Conservation (phyloP, 2,888 invertebrate species). For the Cinara cedri region DNA sequence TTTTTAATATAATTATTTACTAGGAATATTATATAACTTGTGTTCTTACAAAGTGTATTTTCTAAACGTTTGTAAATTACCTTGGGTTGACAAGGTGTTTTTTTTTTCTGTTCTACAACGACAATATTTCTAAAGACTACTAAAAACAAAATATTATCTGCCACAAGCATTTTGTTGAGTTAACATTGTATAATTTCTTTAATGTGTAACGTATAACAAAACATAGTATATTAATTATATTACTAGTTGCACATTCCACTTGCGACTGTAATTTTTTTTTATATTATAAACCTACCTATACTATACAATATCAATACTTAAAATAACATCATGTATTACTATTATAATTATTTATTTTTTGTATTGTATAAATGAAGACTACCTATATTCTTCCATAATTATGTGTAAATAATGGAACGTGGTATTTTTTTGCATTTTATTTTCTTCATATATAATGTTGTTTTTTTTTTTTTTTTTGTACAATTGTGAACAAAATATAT, state of each 20-base stretch:
- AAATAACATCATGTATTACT: conserved; percentile 12
- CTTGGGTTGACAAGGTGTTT: too few species aligned
- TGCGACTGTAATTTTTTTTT: conserved; percentile 26
- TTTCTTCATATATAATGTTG: conserved; percentile 29
- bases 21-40: conserved; percentile 4
- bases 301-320: conserved; percentile 28
- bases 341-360: conserved; percentile 52
- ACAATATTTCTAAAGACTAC: conserved; percentile 15
- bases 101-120: conserved; percentile 12
- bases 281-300: not conserved
- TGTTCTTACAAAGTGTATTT: conserved; percentile 12
- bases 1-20: conserved; percentile 6
- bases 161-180: conserved; percentile 27
- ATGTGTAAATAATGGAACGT: conserved; percentile 47
- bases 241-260: conserved; percentile 40
- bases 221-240: conserved; percentile 9
- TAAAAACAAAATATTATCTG: not conserved
- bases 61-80: too few species aligned
- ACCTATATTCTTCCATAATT: conserved; percentile 28
- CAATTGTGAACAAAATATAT: conserved; percentile 47
- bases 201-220: conserved; percentile 17
- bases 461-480: conserved; percentile 47
- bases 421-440: conserved; percentile 50
- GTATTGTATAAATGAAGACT: conserved; percentile 17
- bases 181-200: conserved; percentile 32